Conservation (phyloP, 1,140 invertebrate genomes). For the Spodoptera frugiperda region DNA sequence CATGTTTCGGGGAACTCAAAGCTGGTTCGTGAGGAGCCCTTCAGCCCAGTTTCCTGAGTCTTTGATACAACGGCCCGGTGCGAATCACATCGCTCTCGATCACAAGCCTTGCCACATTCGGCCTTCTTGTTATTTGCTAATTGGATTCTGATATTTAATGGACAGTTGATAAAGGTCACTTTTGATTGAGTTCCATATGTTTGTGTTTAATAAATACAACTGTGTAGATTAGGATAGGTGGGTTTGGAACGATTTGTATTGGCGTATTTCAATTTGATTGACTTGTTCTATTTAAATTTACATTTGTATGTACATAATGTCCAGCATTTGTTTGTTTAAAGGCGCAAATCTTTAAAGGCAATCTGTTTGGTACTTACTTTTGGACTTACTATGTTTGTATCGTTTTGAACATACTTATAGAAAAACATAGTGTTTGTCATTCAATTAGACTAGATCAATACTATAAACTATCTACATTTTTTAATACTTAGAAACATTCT, state of each 20-base stretch:
- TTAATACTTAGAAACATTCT: too few relatives aligned
- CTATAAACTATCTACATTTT: too few relatives aligned
- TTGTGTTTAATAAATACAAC: neutral
- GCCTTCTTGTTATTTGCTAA: constrained; percentile 23
- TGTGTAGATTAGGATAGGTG: neutral
- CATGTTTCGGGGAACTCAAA: constrained; percentile 5
- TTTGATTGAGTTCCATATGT: constrained; percentile 4
- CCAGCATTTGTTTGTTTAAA: too few relatives aligned
- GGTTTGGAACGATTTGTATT: neutral
- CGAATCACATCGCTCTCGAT: neutral
- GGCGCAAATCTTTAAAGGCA: too few relatives aligned
- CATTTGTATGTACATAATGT: neutral
- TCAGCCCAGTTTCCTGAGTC: constrained; percentile 19
- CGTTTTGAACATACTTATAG: too few relatives aligned
- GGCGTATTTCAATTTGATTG: neutral
- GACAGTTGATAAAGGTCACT: constrained; percentile 12
- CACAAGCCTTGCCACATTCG: neutral
- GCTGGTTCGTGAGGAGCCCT: constrained; percentile 6
- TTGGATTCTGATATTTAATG: constrained; percentile 35
- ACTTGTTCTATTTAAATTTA: too few relatives aligned
- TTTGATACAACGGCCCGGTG: constrained; percentile 16
- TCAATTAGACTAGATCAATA: too few relatives aligned
- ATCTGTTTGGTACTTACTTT: too few relatives aligned
- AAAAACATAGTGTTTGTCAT: too few relatives aligned
- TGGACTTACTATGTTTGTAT: too few relatives aligned